Evolutionary conservation across 2,888 invertebrate genomes (phyloP).

Genomic region (Disparrhopalites patrizii): DNA sequence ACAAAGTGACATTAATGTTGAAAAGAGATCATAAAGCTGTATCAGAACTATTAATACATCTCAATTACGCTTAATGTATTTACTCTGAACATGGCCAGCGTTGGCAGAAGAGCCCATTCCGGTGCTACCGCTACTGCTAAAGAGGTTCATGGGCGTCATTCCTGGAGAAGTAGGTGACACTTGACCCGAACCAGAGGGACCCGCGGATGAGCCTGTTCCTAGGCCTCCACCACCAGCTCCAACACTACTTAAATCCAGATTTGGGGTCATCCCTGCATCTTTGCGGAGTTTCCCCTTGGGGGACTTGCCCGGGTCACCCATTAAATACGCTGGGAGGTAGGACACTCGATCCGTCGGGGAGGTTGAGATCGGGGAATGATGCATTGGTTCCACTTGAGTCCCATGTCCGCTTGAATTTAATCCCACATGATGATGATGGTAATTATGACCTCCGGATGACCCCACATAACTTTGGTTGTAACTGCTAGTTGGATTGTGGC

Average conservation of each 20-base stretch:
- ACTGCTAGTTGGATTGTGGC: background rate
- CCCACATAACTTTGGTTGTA: background rate
- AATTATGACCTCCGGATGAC: background rate
- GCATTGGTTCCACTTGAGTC: slow-evolving; percentile 16
- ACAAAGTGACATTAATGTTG: too few species aligned
- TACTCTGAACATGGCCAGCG: too few species aligned
- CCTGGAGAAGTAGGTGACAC: slow-evolving; percentile 7
- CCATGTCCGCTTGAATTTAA: background rate
- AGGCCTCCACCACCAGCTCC: background rate
- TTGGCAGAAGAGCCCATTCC: too few species aligned
- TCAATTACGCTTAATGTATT: too few species aligned
- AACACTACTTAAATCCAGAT: slow-evolving; percentile 12
- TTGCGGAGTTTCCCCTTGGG: slow-evolving; percentile 22
- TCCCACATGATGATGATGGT: background rate
- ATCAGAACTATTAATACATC: too few species aligned
- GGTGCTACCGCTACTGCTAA: too few species aligned
- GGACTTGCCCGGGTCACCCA: slow-evolving; percentile 26
- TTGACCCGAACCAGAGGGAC: background rate
- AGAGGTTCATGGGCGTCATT: background rate
- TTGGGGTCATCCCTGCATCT: slow-evolving; percentile 13
- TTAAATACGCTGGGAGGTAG: slow-evolving; percentile 16
- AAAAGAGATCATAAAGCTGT: too few species aligned
- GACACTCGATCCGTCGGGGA: slow-evolving; percentile 4
- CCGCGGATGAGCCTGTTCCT: background rate
- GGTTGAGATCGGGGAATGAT: slow-evolving; percentile 16